Conservation (phyloP, 1,140 invertebrate genomes). For the Dendrolimus punctatus region DNA sequence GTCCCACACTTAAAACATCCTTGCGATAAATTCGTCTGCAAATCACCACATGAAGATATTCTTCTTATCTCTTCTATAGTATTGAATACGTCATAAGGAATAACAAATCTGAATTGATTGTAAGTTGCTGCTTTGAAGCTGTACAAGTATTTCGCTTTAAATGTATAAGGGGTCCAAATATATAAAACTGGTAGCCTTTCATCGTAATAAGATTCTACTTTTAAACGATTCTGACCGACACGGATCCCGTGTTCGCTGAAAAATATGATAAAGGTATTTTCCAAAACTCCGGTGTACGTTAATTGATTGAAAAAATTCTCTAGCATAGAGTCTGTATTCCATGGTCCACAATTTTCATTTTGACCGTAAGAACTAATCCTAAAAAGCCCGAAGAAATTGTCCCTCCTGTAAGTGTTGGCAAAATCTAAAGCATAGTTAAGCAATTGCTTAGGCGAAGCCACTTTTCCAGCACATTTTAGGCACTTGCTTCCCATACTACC, state of each 20-base stretch:
- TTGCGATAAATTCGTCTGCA: conserved; percentile 39
- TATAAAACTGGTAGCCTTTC: conserved; percentile 86
- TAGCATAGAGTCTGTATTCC: conserved; percentile 74
- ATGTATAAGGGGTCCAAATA: conserved; percentile 79
- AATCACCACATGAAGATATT: conserved; percentile 43
- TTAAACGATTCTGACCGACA: conserved; percentile 82
- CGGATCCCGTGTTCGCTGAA: conserved; percentile 91
- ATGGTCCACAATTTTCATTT: conserved; percentile 75
- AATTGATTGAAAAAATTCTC: conserved; percentile 72
- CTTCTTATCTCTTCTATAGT: conserved; percentile 66
- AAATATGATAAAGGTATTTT: conserved; percentile 80
- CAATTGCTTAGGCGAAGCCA: conserved; percentile 72
- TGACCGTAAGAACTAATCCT: conserved; percentile 82
- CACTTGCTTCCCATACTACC: conserved; percentile 33
- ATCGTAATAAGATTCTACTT: conserved; percentile 85
- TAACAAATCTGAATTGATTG: conserved; percentile 79
- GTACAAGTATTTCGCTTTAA: conserved; percentile 73
- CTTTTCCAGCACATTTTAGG: conserved; percentile 73
- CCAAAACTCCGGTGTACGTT: conserved; percentile 64
- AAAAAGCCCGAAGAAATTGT: conserved; percentile 79
- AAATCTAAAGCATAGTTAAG: conserved; percentile 77
- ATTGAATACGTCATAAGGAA: conserved; percentile 84
- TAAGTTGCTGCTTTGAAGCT: conserved; percentile 72
- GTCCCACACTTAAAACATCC: conserved; percentile 78
- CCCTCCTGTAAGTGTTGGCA: conserved; percentile 70